phyloP scores from a whole-genome alignment of 1,140 invertebrate genomes.

The Leptinotarsa texana region DNA sequence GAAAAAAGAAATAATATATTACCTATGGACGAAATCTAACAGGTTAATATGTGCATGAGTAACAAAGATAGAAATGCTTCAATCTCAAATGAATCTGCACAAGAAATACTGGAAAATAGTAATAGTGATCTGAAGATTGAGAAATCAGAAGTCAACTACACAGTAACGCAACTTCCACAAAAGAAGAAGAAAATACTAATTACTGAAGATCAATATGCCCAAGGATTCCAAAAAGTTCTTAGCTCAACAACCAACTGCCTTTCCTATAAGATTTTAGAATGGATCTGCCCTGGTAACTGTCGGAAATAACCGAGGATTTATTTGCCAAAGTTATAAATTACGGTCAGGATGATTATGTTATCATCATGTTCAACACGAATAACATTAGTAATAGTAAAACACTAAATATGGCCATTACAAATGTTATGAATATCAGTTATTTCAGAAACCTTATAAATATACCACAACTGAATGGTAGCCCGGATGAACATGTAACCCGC shows the following conservation, averaged over 20 bases:
- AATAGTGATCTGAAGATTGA: neutral
- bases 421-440: neutral
- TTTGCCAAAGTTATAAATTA: conserved; percentile 3
- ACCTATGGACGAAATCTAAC: neutral
- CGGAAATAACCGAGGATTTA: neutral
- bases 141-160: neutral
- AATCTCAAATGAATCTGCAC: neutral
- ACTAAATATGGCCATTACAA: neutral
- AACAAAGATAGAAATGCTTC: neutral
- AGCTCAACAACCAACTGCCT: neutral
- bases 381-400: neutral
- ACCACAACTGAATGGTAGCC: neutral
- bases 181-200: neutral
- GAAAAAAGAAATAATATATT: neutral
- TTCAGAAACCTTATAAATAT: neutral
- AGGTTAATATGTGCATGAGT: neutral
- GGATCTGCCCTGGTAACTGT: neutral
- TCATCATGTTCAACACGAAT: neutral
- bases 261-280: neutral
- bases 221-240: neutral
- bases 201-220: neutral
- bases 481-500: neutral
- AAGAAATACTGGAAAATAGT: neutral
- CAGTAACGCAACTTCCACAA: neutral
- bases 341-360: conserved; percentile 4